Conservation (phyloP, 1,140 invertebrate genomes). For the Triops longicaudatus region DNA sequence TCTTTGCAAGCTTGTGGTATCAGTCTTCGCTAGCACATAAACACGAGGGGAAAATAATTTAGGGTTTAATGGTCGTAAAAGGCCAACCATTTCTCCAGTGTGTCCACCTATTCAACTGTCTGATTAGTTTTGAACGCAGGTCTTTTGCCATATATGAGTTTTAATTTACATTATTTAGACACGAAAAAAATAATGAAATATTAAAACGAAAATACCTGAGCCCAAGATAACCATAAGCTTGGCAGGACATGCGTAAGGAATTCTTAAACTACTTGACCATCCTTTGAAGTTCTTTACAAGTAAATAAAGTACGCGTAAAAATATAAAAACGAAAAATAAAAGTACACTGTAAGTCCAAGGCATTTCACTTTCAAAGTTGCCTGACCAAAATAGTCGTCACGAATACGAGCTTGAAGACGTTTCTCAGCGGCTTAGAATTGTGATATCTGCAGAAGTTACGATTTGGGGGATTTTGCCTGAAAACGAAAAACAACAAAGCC, state of each 20-base stretch:
- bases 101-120: constrained; percentile 53
- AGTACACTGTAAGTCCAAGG: not conserved
- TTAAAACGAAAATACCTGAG: constrained; percentile 31
- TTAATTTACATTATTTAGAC: not conserved
- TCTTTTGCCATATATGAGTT: not conserved
- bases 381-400: not conserved
- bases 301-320: not conserved
- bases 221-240: constrained; percentile 35
- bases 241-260: constrained; percentile 2
- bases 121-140: not conserved
- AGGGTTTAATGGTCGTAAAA: constrained; percentile 52
- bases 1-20: constrained; percentile 62
- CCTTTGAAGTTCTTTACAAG: not conserved
- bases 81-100: constrained; percentile 75
- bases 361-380: not conserved
- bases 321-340: not conserved
- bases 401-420: not conserved
- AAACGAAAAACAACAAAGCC: too few relatives aligned
- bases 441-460: too few relatives aligned
- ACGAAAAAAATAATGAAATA: not conserved
- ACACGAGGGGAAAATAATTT: constrained; percentile 55
- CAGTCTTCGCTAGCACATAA: constrained; percentile 71
- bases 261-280: not conserved
- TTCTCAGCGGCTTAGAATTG: too few relatives aligned
- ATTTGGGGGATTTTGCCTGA: too few relatives aligned